Evolutionary conservation across 2,888 invertebrate genomes (phyloP), one percentile per base, ranked within the genome.

Genomic region (Cerastoderma edule): DNA sequence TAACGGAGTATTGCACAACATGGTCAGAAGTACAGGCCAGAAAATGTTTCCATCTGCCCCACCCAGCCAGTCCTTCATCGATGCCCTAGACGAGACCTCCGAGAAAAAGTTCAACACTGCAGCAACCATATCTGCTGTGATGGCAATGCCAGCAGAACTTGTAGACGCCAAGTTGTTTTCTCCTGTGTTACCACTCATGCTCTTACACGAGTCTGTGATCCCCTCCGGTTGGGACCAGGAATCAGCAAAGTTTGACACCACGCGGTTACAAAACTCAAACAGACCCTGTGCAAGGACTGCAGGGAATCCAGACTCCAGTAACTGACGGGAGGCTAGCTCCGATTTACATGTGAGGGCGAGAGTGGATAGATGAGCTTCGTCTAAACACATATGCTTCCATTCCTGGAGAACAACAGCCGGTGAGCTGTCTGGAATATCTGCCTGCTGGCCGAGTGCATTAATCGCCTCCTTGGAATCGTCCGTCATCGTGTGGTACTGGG

Each of bases 51-150:
- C 97, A 83, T 96, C 95, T 64, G 94, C 93, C 0, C 95, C 95
- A 19, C 97, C 97, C 60, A 98, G 94, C 97, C 97, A 98, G 92
- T 97, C 96, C 84, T 97, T 95, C 94, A 97, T 95, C 81, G 95
- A 94, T 4, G 86, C 78, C 72, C 97, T 97, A 28, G 95, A 95
- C 90, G 96, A 96, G 74, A 97, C 95, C 80, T 96, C 95, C 0
- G 96, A 95, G 89, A 97, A 95, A 93, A 97, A 97, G 87, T 96
- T 95, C 75, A 98, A 94, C 66, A 92, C 89, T 19, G 92, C 87
- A 28, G 91, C 89, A 46, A 92, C 90, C 69, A 90, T 83, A 54
- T 91, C 89, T 54, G 89, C 88, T 19, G 90, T 88, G 57, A 92
- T 86, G 72, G 78, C 80, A 65, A 82, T 28, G 56, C 77, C 74